A percentile compares a stretch with the other conserved stretches of the same genome.
Conservation (phyloP, 2,888 invertebrate genomes). For the Epirrhoe alternata region DNA sequence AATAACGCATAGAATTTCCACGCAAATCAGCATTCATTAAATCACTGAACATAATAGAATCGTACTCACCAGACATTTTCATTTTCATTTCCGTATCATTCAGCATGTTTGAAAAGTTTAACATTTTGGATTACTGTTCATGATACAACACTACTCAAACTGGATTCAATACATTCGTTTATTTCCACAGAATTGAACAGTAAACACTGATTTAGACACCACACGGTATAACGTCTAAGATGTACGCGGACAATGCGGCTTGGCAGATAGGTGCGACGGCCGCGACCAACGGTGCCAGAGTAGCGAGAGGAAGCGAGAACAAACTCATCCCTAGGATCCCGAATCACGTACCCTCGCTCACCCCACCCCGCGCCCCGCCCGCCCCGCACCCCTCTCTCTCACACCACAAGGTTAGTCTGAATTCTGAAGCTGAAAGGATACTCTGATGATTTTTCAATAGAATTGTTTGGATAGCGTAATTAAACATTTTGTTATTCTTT, state of each 20-base stretch:
- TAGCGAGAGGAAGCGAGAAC: constrained; percentile 83
- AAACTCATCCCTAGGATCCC: constrained; percentile 86
- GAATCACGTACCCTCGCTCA: constrained; percentile 77
- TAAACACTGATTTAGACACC: constrained; percentile 29
- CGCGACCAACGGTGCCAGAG: constrained; percentile 79
- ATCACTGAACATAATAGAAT: not conserved
- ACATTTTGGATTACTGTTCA: constrained; percentile 29
- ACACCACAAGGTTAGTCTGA: constrained; percentile 65
- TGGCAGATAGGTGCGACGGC: constrained; percentile 69
- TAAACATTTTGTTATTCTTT: constrained; percentile 37
- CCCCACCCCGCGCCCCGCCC: constrained; percentile 64
- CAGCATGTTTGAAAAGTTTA: constrained; percentile 53
- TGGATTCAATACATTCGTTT: constrained; percentile 9
- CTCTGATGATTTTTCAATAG: constrained; percentile 53
- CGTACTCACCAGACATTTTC: constrained; percentile 79
- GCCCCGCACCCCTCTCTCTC: constrained; percentile 82
- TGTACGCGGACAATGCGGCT: constrained; percentile 53
- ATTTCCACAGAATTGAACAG: constrained; percentile 2
- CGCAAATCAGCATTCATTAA: no score
- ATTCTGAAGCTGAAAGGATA: constrained; percentile 57
- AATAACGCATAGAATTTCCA: no score
- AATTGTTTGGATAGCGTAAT: constrained; percentile 41
- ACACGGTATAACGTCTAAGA: constrained; percentile 9
- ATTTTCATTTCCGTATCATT: constrained; percentile 67
- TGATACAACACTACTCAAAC: constrained; percentile 23